A percentile compares a stretch with the other conserved stretches of the same genome.
phyloP scores from a whole-genome alignment of 2,888 invertebrate genomes.

The Coecobrya sp. region DNA sequence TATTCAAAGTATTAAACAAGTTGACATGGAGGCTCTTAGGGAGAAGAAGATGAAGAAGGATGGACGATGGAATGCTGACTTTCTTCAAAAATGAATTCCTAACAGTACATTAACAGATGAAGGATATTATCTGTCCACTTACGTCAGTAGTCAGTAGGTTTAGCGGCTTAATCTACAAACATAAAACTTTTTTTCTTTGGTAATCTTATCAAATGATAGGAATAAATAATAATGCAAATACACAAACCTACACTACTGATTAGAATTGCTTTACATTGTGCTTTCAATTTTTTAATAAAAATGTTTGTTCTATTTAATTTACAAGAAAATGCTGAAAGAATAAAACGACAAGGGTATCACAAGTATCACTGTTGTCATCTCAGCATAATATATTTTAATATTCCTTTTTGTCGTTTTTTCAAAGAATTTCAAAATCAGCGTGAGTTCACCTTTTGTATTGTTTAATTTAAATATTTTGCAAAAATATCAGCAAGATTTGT shows the following conservation, averaged over 20 bases:
- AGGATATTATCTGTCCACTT: constrained; percentile 27
- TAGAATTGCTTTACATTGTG: background rate
- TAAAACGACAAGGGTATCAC: no score
- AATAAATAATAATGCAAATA: background rate
- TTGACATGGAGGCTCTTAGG: constrained; percentile 64
- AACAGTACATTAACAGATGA: constrained; percentile 39
- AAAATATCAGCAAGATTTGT: background rate
- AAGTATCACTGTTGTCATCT: background rate
- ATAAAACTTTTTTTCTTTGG: background rate
- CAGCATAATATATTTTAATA: background rate
- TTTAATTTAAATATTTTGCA: background rate
- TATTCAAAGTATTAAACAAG: constrained; percentile 66
- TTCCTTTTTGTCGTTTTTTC: background rate
- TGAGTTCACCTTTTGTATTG: constrained; percentile 30
- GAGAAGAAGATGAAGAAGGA: background rate
- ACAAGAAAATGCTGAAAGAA: no score
- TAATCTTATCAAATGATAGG: background rate
- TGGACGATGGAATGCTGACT: constrained; percentile 70
- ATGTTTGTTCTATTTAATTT: no score
- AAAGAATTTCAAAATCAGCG: constrained; percentile 21
- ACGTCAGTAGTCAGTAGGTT: constrained; percentile 15
- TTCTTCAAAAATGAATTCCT: constrained; percentile 64
- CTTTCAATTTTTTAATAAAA: background rate
- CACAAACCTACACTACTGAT: background rate
- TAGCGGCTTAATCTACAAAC: constrained; percentile 19